phyloP scores from a whole-genome alignment of 2,888 invertebrate genomes.

The Sinotaia quadrata region DNA sequence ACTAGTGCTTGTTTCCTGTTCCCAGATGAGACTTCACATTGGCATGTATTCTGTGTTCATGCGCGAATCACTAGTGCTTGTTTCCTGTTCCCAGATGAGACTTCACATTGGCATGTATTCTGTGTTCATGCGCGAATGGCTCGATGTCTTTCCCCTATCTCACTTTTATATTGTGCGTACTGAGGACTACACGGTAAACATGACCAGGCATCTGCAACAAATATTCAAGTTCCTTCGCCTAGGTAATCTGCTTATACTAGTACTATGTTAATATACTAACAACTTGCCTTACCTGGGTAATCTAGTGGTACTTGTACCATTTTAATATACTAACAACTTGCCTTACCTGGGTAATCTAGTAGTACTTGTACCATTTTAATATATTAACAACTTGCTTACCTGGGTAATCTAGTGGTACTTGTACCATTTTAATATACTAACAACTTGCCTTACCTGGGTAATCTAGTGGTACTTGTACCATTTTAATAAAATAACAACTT shows the following conservation, averaged over 20 bases:
- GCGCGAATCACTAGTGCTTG: constrained; percentile 45
- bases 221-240: constrained; percentile 39
- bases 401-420: no score
- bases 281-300: no score
- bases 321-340: neutral
- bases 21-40: constrained; percentile 32
- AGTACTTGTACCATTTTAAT: no score
- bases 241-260: no score
- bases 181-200: constrained; percentile 43
- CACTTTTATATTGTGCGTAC: constrained; percentile 43
- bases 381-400: no score
- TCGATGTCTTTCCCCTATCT: constrained; percentile 43
- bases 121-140: constrained; percentile 45
- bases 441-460: neutral
- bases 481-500: no score
- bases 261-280: no score
- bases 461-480: no score
- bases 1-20: constrained; percentile 43
- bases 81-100: constrained; percentile 38
- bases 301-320: neutral
- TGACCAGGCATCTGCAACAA: constrained; percentile 26
- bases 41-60: constrained; percentile 39
- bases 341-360: no score
- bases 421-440: neutral
- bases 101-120: constrained; percentile 33